A percentile compares a stretch with the other conserved stretches of the same genome.
These are phyloP conservation scores for Sapajus apella DNA, from an alignment of 2,113 vertebrate genomes.

Conservation along the genomic window DNA sequence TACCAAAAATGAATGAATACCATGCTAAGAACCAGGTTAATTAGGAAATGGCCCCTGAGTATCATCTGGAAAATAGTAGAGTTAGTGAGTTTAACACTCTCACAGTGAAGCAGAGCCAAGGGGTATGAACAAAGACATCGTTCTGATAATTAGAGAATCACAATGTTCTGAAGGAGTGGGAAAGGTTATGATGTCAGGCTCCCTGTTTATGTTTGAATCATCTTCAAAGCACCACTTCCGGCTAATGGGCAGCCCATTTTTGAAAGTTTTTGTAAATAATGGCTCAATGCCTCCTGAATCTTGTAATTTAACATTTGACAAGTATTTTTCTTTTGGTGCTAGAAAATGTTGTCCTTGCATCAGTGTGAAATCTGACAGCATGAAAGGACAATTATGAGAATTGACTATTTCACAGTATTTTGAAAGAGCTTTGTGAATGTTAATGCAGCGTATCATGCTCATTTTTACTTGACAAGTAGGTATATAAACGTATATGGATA, in stretches of 20 bases:
- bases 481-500: not conserved
- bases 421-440: not conserved
- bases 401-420: not conserved
- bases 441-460: not conserved
- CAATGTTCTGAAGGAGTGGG: not conserved
- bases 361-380: not conserved
- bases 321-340: not conserved
- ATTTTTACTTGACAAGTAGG: not conserved
- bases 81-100: not conserved
- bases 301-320: not conserved
- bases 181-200: not conserved
- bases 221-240: not conserved
- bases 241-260: not conserved
- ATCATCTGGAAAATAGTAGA: not conserved
- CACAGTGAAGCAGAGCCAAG: not conserved
- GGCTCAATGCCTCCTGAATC: not conserved
- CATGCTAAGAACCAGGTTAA: not conserved
- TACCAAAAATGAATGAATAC: conserved; percentile 14
- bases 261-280: not conserved
- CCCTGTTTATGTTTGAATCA: not conserved
- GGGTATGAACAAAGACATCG: not conserved
- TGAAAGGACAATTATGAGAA: not conserved
- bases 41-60: not conserved
- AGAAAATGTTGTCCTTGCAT: not conserved
- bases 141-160: not conserved